Evolutionary conservation across 2,113 vertebrate genomes (phyloP), one percentile per base, ranked within the genome.

Genomic region (Microcebus griseorufus): DNA sequence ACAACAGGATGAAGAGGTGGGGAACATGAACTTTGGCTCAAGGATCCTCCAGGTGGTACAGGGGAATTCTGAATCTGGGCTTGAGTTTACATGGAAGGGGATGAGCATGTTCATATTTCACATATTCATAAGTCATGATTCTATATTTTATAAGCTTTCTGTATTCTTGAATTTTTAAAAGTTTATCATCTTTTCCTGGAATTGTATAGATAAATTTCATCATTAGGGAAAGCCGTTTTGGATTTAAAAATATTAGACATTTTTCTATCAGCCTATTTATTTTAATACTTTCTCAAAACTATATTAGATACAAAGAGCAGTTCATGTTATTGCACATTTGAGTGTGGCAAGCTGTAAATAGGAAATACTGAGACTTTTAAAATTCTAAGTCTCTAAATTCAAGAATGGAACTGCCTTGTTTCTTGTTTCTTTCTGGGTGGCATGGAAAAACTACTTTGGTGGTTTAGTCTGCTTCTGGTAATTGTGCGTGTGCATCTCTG

Each of bases 121-220:
- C 55, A 58, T 88, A 84, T 86, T 92, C 27, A 0, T 60, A 51
- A 93, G 53, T 23, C 45, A 62, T 73, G 70, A 27, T 42, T 82
- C 5, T 58, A 13, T 22, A 10, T 84, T 95, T 60, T 85, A 22
- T 87, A 93, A 97, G 65, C 42, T 91, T 89, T 96, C 37, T 80
- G 34, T 84, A 20, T 90, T 82, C 84, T 95, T 78, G 84, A 86
- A 58, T 87, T 95, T 94, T 67, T 73, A 79, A 82, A 55, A 80
- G 88, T 88, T 45, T 48, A 65, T 95, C 48, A 95, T 94, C 89
- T 94, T 88, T 96, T 92, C 62, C 48, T 93, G 64, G 70, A 60
- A 75, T 67, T 64, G 14, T 32, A 94, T 73, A 92, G 60, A 84
- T 92, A 45, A 83, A 80, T 75, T 91, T 86, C 89, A 27, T 91